Evolutionary conservation across 1,140 invertebrate genomes (phyloP).

Genomic region (Drosophila tani): DNA sequence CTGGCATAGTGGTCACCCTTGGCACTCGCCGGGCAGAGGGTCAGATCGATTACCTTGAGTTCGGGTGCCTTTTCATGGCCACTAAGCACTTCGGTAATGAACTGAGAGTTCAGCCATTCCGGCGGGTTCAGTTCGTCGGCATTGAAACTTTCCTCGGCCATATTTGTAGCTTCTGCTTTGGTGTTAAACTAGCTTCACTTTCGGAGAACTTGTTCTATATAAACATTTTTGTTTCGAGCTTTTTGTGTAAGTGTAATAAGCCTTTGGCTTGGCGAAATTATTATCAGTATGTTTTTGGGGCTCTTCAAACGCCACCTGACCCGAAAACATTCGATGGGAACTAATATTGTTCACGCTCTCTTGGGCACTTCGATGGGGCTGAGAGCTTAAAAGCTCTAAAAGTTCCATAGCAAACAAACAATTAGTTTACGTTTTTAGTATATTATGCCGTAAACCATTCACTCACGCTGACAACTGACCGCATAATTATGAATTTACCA

Average conservation of each 20-base stretch:
- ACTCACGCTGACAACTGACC: not conserved
- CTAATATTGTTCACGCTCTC: not conserved
- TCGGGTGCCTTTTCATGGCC: slow-evolving; percentile 25
- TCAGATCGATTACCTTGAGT: slow-evolving; percentile 27
- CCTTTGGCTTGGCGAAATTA: slow-evolving; percentile 1
- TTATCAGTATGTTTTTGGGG: slow-evolving; percentile 3
- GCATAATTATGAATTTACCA: too few species aligned
- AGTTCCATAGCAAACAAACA: not conserved
- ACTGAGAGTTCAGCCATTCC: slow-evolving; percentile 37
- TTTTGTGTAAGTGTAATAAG: slow-evolving; percentile 1
- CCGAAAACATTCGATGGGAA: not conserved
- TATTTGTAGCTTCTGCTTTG: not conserved
- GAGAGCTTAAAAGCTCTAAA: slow-evolving; percentile 2
- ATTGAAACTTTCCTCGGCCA: slow-evolving; percentile 4
- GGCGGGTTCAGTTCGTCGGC: slow-evolving; percentile 14
- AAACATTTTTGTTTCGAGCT: not conserved
- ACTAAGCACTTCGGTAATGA: slow-evolving; percentile 50
- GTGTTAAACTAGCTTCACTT: not conserved
- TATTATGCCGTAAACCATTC: not conserved
- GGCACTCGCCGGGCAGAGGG: slow-evolving; percentile 54
- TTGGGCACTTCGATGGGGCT: not conserved
- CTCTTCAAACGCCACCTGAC: slow-evolving; percentile 1
- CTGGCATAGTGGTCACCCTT: slow-evolving; percentile 79
- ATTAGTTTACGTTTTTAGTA: not conserved
- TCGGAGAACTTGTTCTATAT: not conserved